Conservation (phyloP, 2,888 invertebrate species). For the Pterostichus madidus region DNA sequence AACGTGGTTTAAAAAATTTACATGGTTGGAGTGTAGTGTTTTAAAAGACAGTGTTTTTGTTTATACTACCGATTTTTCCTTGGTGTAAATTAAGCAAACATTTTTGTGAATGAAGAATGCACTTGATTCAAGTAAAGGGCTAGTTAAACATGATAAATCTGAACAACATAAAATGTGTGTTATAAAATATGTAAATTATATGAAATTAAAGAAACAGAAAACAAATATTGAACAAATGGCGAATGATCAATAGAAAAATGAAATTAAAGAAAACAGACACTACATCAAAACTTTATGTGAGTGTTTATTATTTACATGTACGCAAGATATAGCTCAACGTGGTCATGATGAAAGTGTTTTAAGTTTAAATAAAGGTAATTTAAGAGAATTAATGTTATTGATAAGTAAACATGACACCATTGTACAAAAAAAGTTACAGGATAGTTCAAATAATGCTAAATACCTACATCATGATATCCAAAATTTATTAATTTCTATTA, state of each 20-base stretch:
- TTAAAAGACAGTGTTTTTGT: constrained; percentile 54
- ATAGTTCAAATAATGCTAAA: no score
- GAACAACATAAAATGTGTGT: neutral
- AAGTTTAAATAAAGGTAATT: no score
- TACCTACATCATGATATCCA: no score
- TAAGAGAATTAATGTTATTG: no score
- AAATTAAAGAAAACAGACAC: constrained; percentile 55
- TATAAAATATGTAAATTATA: constrained; percentile 46
- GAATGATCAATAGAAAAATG: constrained; percentile 52
- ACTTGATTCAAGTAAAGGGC: constrained; percentile 47
- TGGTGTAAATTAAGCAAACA: constrained; percentile 24
- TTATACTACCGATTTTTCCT: neutral
- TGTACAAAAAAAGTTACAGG: no score
- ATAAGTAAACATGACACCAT: no score
- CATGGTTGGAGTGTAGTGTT: constrained; percentile 55
- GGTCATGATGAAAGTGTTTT: constrained; percentile 12
- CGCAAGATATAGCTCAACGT: constrained; percentile 54
- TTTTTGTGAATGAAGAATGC: constrained; percentile 55
- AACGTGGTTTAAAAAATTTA: constrained; percentile 11
- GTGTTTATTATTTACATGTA: neutral
- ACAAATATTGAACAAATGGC: constrained; percentile 38
- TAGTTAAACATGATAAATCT: constrained; percentile 52
- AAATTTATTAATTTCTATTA: no score
- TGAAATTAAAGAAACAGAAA: neutral
- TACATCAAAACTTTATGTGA: constrained; percentile 2